phyloP scores from a whole-genome alignment of 2,888 invertebrate species.

The Oxystoma pomonae region DNA sequence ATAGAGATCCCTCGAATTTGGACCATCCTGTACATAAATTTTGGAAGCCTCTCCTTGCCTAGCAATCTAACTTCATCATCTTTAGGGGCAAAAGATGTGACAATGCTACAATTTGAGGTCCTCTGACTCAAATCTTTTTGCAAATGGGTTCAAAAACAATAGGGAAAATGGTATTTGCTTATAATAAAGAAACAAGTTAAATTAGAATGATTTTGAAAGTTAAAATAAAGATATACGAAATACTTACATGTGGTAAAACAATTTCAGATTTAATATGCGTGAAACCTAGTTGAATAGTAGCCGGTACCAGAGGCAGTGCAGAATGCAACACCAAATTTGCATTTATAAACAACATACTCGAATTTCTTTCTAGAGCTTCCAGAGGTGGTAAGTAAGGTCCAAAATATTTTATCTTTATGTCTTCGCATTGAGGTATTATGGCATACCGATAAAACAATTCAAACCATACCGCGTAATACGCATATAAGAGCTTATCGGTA shows the following conservation, averaged over 20 bases:
- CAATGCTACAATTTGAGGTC: too few relatives aligned
- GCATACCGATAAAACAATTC: constrained; percentile 27
- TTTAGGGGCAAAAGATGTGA: too few relatives aligned
- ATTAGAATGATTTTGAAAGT: too few relatives aligned
- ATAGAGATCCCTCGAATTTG: too few relatives aligned
- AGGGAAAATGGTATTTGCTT: too few relatives aligned
- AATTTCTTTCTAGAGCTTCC: constrained; percentile 22
- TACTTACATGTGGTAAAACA: not conserved
- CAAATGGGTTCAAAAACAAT: too few relatives aligned
- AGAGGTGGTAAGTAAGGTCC: constrained; percentile 37
- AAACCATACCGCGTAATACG: constrained; percentile 28
- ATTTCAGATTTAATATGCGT: not conserved
- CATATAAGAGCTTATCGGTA: constrained; percentile 35
- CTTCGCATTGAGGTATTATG: constrained; percentile 29
- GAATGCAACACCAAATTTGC: constrained; percentile 36
- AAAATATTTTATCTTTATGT: constrained; percentile 35
- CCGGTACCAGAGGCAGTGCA: constrained; percentile 28
- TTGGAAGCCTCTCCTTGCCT: too few relatives aligned
- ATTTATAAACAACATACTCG: constrained; percentile 33
- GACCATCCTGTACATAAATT: too few relatives aligned
- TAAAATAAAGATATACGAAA: too few relatives aligned
- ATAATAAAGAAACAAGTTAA: too few relatives aligned
- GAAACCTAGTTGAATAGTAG: constrained; percentile 15
- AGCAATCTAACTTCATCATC: too few relatives aligned
- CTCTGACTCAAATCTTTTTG: too few relatives aligned